Conservation (phyloP, 2,888 invertebrate genomes). For the Cheilosia impressa region DNA sequence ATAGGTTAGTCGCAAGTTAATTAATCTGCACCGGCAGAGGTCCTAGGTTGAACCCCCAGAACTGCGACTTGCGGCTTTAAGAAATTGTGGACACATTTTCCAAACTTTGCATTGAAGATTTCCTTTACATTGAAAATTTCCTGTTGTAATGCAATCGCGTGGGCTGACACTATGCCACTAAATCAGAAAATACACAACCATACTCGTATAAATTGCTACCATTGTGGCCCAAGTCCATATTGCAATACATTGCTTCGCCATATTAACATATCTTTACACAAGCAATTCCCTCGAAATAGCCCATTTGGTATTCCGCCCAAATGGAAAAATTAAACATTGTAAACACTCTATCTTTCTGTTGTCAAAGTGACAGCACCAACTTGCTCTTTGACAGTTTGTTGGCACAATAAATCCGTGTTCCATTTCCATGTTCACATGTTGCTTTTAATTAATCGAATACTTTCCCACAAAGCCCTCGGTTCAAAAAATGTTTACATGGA, state of each 20-base stretch:
- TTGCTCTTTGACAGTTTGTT: slow-evolving; percentile 24
- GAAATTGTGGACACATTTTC: too few species aligned
- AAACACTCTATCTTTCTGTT: slow-evolving; percentile 14
- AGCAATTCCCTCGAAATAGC: too few species aligned
- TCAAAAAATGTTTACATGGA: slow-evolving; percentile 34
- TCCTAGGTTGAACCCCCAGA: too few species aligned
- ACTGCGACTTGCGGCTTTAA: too few species aligned
- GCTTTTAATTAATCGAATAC: slow-evolving; percentile 48
- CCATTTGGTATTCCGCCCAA: slow-evolving; percentile 10
- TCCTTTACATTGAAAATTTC: too few species aligned
- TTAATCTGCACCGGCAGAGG: too few species aligned
- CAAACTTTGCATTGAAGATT: too few species aligned
- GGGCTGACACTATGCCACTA: slow-evolving; percentile 17
- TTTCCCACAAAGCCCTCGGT: slow-evolving; percentile 19
- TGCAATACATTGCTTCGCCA: background rate
- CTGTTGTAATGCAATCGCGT: background rate
- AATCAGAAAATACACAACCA: slow-evolving; percentile 1
- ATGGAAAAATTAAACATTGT: background rate
- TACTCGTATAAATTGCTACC: background rate
- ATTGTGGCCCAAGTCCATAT: background rate
- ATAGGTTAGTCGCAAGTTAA: too few species aligned
- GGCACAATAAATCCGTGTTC: slow-evolving; percentile 35
- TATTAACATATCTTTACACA: background rate
- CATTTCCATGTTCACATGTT: slow-evolving; percentile 29
- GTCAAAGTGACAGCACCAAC: slow-evolving; percentile 15